Base-by-base conservation (phyloP, 2,113 vertebrate genomes). In the Calidris pugnax region DNA sequence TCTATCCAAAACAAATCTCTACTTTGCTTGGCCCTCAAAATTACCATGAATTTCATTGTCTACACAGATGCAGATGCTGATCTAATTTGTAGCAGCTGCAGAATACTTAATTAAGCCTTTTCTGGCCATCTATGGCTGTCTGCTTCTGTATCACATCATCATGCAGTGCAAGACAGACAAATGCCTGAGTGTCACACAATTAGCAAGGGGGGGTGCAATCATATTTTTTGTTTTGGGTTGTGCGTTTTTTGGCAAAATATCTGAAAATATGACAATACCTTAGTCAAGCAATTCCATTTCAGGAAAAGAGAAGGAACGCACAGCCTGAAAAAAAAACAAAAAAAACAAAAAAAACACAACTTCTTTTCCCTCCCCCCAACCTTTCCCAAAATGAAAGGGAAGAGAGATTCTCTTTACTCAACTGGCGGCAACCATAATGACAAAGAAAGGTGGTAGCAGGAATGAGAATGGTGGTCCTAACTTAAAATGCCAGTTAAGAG, bases 91-190 rank as follows among this genome's bases (percentile, higher is more conserved):
- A 93, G 87, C 96, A 90, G 87, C 93, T 95, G 92, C 85, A 95
- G 93, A 97, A 96, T 89, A 93, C 64, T 86, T 92, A 90, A 93
- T 91, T 86, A 92, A 87, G 89, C 89, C 87, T 96, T 94, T 97
- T 96, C 90, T 97, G 86, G 68, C 80, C 80, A 95, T 95, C 89
- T 95, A 23, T 63, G 91, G 81, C 86, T 96, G 60, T 64, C 72
- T 91, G 81, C 76, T 90, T 93, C 93, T 95, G 64, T 93, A 71
- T 35, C 68, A 5, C 55, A 81, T 92, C 93, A 92, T 95, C 96
- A 78, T 27, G 35, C 80, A 78, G 43, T 13, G 33, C 30, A 75
- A 85, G 43, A 91, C 0, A 95, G 76, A 86, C 81, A 97, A 96
- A 97, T 75, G 90, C 90, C 95, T 88, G 69, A 98, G 95, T 96